Evolutionary conservation across 2,797 vertebrate species (phyloP).

Genomic region (Galaxias olidus): DNA sequence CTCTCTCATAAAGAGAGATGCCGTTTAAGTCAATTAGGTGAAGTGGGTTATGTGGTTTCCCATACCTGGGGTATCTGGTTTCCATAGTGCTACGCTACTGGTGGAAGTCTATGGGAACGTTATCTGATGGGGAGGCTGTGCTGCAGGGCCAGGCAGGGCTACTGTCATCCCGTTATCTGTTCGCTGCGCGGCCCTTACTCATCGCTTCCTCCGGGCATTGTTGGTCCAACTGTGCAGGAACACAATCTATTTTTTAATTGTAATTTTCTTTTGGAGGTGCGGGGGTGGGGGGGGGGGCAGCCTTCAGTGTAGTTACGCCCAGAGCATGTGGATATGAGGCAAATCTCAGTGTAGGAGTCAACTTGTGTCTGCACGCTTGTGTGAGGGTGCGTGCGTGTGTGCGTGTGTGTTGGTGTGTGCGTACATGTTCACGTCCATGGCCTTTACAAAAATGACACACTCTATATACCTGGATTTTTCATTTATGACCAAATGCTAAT

Average conservation of each 20-base stretch:
- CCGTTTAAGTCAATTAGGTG: slow-evolving; percentile 76
- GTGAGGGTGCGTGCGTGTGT: slow-evolving; percentile 33
- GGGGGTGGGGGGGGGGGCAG: slow-evolving; percentile 54
- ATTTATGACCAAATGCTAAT: slow-evolving; percentile 68
- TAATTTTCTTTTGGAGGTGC: too few species aligned
- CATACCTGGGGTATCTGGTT: slow-evolving; percentile 68
- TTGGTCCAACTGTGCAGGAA: slow-evolving; percentile 58
- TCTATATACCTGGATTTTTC: slow-evolving; percentile 60
- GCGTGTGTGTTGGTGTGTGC: slow-evolving; percentile 22
- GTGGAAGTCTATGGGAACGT: slow-evolving; percentile 46
- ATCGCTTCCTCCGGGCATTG: slow-evolving; percentile 49
- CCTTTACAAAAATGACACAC: slow-evolving; percentile 56
- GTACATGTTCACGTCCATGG: slow-evolving; percentile 3
- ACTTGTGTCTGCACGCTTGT: slow-evolving; percentile 21
- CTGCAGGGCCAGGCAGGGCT: slow-evolving; percentile 22
- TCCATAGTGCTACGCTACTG: slow-evolving; percentile 40
- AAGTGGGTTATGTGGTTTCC: slow-evolving; percentile 73
- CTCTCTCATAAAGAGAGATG: slow-evolving; percentile 67
- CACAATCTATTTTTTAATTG: slow-evolving; percentile 57
- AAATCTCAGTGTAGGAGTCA: slow-evolving; percentile 65
- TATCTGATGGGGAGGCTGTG: slow-evolving; percentile 53
- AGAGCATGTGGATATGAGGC: slow-evolving; percentile 68
- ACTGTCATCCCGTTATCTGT: slow-evolving; percentile 46
- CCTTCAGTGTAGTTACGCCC: slow-evolving; percentile 74
- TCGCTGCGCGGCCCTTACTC: slow-evolving; percentile 7